A percentile compares a stretch with the other conserved stretches of the same genome.
These are phyloP conservation scores for Entelurus aequoreus DNA, from an alignment of 2,113 vertebrate species.

Conservation along the genomic window DNA sequence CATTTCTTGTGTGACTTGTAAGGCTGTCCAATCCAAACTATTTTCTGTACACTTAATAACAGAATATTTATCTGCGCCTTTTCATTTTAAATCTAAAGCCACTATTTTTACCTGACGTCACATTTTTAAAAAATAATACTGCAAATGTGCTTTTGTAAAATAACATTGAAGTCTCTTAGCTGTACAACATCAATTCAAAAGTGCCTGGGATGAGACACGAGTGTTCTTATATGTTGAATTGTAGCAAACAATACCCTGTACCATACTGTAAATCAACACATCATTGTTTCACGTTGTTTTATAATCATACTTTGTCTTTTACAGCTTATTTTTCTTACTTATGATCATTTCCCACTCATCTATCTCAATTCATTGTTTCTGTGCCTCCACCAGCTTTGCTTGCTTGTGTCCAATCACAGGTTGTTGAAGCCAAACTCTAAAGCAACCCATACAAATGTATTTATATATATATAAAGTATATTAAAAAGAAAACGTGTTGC, in stretches of 20 bases:
- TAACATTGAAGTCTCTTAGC: background rate
- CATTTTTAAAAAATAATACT: background rate
- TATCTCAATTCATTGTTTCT: slow-evolving; percentile 25
- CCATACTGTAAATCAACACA: background rate
- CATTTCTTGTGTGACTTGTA: too few species aligned
- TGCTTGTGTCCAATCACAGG: slow-evolving; percentile 56
- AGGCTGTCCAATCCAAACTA: too few species aligned
- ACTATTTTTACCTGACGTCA: too few species aligned
- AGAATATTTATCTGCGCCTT: background rate
- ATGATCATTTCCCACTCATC: background rate
- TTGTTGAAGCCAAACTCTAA: slow-evolving; percentile 66
- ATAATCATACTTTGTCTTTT: background rate
- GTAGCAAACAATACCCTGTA: background rate
- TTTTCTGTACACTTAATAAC: too few species aligned
- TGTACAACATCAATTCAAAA: background rate
- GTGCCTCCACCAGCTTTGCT: slow-evolving; percentile 56
- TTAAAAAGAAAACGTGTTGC: slow-evolving; percentile 57
- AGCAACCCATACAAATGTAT: slow-evolving; percentile 69
- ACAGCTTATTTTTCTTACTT: slow-evolving; percentile 16
- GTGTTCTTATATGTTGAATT: slow-evolving; percentile 17
- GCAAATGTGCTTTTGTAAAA: background rate
- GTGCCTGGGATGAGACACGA: background rate
- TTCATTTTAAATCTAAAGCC: too few species aligned
- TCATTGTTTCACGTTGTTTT: background rate
- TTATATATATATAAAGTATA: slow-evolving; percentile 67